Percentiles rank a stretch among this genome's conserved stretches.
Evolutionary conservation across 2,888 invertebrate species (phyloP).

Genomic region (Ptilodon capucinus): DNA sequence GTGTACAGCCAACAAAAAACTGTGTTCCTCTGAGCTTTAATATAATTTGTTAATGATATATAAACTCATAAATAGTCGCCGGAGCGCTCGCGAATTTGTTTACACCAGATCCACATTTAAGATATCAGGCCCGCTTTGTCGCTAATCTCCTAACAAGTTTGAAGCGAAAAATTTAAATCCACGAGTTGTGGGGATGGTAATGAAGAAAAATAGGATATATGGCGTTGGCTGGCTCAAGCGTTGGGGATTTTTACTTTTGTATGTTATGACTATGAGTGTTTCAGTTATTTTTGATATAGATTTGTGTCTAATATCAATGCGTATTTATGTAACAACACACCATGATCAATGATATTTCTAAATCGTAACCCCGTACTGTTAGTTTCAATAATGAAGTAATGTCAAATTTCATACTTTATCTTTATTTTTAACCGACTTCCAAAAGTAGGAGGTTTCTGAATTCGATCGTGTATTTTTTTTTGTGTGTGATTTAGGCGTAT

Average conservation of each 20-base stretch:
- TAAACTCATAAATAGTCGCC: slow-evolving; percentile 79
- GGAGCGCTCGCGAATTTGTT: slow-evolving; percentile 78
- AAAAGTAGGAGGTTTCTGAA: too few species aligned
- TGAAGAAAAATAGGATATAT: slow-evolving; percentile 61
- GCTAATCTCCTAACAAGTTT: slow-evolving; percentile 81
- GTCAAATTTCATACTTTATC: too few species aligned
- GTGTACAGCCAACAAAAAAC: slow-evolving; percentile 63
- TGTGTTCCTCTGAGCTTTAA: slow-evolving; percentile 70
- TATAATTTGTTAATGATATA: slow-evolving; percentile 84
- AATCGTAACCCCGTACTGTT: too few species aligned
- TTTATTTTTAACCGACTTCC: too few species aligned
- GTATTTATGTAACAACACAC: too few species aligned
- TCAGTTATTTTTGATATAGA: background rate
- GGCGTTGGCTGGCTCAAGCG: slow-evolving; percentile 15
- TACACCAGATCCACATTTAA: slow-evolving; percentile 82
- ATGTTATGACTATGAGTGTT: background rate
- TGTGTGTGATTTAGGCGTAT: too few species aligned
- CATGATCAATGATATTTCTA: too few species aligned
- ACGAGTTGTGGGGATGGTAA: slow-evolving; percentile 57
- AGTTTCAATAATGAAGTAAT: too few species aligned
- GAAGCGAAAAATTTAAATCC: slow-evolving; percentile 78
- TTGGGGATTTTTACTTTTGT: slow-evolving; percentile 20
- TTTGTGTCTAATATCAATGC: too few species aligned
- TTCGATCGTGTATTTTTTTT: too few species aligned
- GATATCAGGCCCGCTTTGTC: slow-evolving; percentile 78